Base-by-base conservation (phyloP, 1,140 invertebrate genomes). In the Gyrodactylus bullatarudis region DNA sequence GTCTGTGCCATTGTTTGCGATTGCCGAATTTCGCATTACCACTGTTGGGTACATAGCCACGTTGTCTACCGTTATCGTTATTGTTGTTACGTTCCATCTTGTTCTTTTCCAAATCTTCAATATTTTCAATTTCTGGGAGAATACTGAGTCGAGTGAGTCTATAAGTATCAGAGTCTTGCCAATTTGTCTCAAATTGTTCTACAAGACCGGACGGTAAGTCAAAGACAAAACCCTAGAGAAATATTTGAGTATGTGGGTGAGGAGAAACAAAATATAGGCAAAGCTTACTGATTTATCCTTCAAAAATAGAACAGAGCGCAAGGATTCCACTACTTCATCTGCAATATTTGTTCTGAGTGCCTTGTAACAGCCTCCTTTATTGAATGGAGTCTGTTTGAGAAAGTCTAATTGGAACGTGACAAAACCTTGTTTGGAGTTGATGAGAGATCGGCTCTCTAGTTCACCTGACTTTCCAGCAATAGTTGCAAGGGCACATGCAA, bases 121-220 rank as follows among this genome's bases (percentile, higher is more conserved):
- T 69, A 27, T 27, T n/a, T 68, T 73, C 72, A 26, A 73, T 8
- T 73, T 73, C 72, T 22, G 72, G 72, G 20, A 73, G 27, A 1
- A 26, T 26, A 23, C 1, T 2, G 26, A 73, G 1, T 23, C 26
- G 68, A 20, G 16, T 26, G 1, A 73, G 25, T 8, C 1, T 68
- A 21, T 73, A 23, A 21, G 2, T 24, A 23, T 69, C 23, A 1
- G 22, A 16, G 26, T 73, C 72, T 16, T 16, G 8, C 72, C 72
- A 73, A 69, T 26, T 68, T 1, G 34, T 73, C 2, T 72, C 2
- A 2, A 73, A 16, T 8, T 2, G 23, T 19, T 73, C 72, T 22
- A 26, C 72, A 20, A 25, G 23, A 23, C 26, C 68, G 2, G 72
- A 71, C 27, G 72, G 54, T n/a, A 73, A 1, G 26, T 73, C 72